Base-by-base conservation (phyloP, 1,140 invertebrate genomes). In the Anoplolepis gracilipes region DNA sequence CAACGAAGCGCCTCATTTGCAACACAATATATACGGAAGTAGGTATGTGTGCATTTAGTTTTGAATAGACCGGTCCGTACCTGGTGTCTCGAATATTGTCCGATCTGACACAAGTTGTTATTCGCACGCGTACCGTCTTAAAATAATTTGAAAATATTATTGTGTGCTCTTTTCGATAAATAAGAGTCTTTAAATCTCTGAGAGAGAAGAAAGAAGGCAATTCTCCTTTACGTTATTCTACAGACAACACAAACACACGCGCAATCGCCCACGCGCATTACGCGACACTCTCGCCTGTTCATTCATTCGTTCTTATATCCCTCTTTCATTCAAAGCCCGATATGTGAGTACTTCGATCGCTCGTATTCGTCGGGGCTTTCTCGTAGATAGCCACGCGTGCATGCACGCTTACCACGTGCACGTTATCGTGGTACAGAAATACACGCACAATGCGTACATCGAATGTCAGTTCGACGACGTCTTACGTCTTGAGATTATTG, bases 231-330 rank as follows among this genome's bases (percentile, higher is more conserved):
- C 10, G 30, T 57, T 73, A 36, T 22, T 39, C 25, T 33, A 36
- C 33, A 55, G 6, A 19, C 13, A 64, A 39, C 33, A 4, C 30
- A 65, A 33, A 65, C 33, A 36, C 33, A 22, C 7, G 19, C 7
- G 7, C 19, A 22, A 10, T 87, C 89, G 91, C 90, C 90, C 85
- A 91, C 76, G 79, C 85, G 67, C 77, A 81, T 73, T 10, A 42
- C 46, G 57, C 76, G 73, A 61, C 57, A 86, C 36, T 79, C 70
- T 72, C 64, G 61, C 25, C 42, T 61, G 36, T 91, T 91, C 90
- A 91, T 91, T 91, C 90, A 91, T 90, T 90, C 90, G 61, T 30
- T 84, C 36, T 84, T 70, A 72, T 86, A 89, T 88, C 88, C 87
- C 82, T 89, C 87, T 82, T 89, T 89, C 88, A 89, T 89, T 89